A percentile compares a stretch with the other conserved stretches of the same genome.
Evolutionary conservation across 2,113 vertebrate species (phyloP).

Genomic region (Calypte anna): DNA sequence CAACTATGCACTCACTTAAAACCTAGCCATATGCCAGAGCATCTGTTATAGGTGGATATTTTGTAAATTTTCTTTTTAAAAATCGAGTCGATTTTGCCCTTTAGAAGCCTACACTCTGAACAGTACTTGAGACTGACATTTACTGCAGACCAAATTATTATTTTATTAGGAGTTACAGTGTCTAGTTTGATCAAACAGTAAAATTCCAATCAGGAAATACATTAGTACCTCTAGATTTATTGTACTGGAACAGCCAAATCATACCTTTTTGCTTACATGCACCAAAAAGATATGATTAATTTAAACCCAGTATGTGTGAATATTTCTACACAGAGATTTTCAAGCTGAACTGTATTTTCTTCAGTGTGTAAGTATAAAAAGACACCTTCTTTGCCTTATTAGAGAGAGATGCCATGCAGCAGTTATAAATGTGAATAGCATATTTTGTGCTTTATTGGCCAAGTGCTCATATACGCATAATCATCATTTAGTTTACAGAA

Average conservation of each 20-base stretch:
- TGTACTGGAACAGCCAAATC: background rate
- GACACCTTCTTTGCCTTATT: background rate
- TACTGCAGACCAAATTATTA: conserved; percentile 9
- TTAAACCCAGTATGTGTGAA: background rate
- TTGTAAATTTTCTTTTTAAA: conserved; percentile 27
- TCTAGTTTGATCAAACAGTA: conserved; percentile 7
- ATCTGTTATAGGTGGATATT: conserved; percentile 57
- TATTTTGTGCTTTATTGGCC: conserved; percentile 17
- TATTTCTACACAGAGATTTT: background rate
- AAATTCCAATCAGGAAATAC: background rate
- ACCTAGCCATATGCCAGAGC: conserved; percentile 63
- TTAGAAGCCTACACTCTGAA: conserved; percentile 14
- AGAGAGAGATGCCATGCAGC: background rate
- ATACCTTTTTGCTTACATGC: background rate
- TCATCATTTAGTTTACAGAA: conserved; percentile 44
- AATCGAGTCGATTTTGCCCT: conserved; percentile 48
- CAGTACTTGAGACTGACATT: conserved; percentile 36
- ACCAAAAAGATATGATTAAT: background rate
- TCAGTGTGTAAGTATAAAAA: background rate
- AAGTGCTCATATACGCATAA: background rate
- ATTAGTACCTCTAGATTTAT: background rate
- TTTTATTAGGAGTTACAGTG: conserved; percentile 22
- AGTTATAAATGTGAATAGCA: conserved; percentile 24
- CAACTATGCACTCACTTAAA: conserved; percentile 62
- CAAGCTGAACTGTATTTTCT: background rate